phyloP scores from a whole-genome alignment of 1,140 invertebrate species.

The Sminthurides bifidus region DNA sequence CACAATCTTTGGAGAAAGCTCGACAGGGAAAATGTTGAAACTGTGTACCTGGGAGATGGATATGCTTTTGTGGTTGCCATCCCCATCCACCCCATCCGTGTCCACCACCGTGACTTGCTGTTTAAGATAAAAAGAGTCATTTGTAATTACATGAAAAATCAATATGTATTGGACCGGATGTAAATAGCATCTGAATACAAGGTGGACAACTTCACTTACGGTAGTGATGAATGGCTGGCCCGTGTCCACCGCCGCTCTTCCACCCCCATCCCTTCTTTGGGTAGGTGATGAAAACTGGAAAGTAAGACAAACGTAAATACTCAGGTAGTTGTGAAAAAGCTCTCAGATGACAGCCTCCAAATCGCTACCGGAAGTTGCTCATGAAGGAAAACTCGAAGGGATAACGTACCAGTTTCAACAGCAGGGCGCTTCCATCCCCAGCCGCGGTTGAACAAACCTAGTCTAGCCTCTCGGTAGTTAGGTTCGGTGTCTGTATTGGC shows the following conservation, averaged over 20 bases:
- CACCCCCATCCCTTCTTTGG: slow-evolving; percentile 20
- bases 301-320: neutral
- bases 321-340: too few species aligned
- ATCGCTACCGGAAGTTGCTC: neutral
- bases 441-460: slow-evolving; percentile 1
- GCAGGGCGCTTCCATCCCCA: slow-evolving; percentile 8
- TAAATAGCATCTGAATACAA: neutral
- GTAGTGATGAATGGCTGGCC: neutral
- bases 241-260: neutral
- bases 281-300: slow-evolving; percentile 15
- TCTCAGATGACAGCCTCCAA: neutral
- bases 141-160: neutral
- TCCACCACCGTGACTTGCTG: slow-evolving; percentile 6
- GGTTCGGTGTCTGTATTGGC: neutral
- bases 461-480: neutral
- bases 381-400: too few species aligned
- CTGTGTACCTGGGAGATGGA: neutral
- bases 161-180: neutral
- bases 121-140: neutral
- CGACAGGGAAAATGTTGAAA: too few species aligned
- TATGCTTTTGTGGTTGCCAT: slow-evolving; percentile 11
- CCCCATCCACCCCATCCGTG: slow-evolving; percentile 9
- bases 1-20: neutral
- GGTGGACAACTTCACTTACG: too few species aligned
- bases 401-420: slow-evolving; percentile 8